Evolutionary conservation across 2,113 vertebrate genomes (phyloP).

Genomic region (Stigmatopora nigra): DNA sequence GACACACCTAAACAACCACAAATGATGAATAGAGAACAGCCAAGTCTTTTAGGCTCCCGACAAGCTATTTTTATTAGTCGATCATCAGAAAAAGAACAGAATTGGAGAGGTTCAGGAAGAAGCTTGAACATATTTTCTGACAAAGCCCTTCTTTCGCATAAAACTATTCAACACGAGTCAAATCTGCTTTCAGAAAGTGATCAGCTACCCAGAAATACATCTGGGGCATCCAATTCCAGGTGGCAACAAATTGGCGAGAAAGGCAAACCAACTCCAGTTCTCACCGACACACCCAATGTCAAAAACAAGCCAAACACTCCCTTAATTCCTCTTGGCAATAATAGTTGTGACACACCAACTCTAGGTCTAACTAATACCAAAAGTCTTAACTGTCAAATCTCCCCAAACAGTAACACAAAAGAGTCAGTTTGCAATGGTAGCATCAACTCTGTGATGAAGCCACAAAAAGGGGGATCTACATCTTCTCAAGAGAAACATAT

Average conservation of each 20-base stretch:
- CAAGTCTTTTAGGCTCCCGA: slow-evolving; percentile 18
- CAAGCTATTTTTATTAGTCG: slow-evolving; percentile 20
- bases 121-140: slow-evolving; percentile 14
- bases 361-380: slow-evolving; percentile 23
- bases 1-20: slow-evolving; percentile 25
- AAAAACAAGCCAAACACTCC: slow-evolving; percentile 20
- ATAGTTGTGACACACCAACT: slow-evolving; percentile 11
- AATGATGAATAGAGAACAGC: slow-evolving; percentile 9
- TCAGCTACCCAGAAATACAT: slow-evolving; percentile 35
- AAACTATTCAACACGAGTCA: slow-evolving; percentile 21
- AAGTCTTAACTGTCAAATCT: slow-evolving; percentile 19
- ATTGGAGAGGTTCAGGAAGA: slow-evolving; percentile 15
- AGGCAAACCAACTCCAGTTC: slow-evolving; percentile 4
- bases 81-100: slow-evolving; percentile 19
- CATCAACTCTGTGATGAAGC: slow-evolving; percentile 25
- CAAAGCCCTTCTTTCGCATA: slow-evolving; percentile 11
- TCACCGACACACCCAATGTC: slow-evolving; percentile 10
- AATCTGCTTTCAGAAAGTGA: slow-evolving; percentile 18
- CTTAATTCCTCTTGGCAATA: slow-evolving; percentile 18
- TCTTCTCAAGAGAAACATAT: slow-evolving; percentile 18
- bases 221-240: slow-evolving; percentile 39
- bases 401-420: slow-evolving; percentile 27
- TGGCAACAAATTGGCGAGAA: slow-evolving; percentile 51
- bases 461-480: slow-evolving; percentile 13
- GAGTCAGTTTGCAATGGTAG: slow-evolving; percentile 30